Evolutionary conservation across 1,140 invertebrate species (phyloP), one percentile per base, ranked within the genome.

Genomic region (Zaprionus lachaisei): DNA sequence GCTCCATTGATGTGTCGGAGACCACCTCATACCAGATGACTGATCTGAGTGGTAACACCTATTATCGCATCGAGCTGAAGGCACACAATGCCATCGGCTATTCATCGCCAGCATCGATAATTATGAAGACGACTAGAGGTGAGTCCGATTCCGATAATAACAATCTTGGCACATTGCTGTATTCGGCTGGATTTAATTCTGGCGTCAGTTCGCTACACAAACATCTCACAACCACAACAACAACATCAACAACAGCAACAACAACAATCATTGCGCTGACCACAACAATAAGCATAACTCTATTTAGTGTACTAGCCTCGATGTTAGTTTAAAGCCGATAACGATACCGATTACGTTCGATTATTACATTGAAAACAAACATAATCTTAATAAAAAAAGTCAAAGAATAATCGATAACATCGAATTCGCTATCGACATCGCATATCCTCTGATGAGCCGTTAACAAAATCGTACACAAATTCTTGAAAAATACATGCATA

Each of bases 21-120:
- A 95, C 95, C 49, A 95, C 95, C 20, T 94, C 93, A 51, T 95
- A 95, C 71, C 95, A 95, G 93, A 92, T 98, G 71, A 94, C 94
- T 54, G 90, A 95, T 11, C 94, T 99, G 1, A 93, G 93, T 20
- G 94, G 97, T 0, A 96, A 98, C 83, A 96, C 96, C 1, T 95
- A 94, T 67, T 98, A 99, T 94, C 95, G 94, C 81, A 95, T 97
- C 79, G 96, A 98, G 90, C 93, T 98, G 22, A 94, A 95, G 83
- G 98, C 98, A 14, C 96, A 97, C 83, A 99, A 99, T 93, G 93
- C 94, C 11, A 96, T 98, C 55, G 97, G 97, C 54, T 96, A 93
- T 92, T 97, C 97, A 76, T 93, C 94, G 49, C 95, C 97, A 2
- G 96, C 95, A 9, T 94, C 95, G 81, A 94, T 97, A 56, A 95